Evolutionary conservation across 2,888 invertebrate species (phyloP).

Genomic region (Meliscaeva auricollis): DNA sequence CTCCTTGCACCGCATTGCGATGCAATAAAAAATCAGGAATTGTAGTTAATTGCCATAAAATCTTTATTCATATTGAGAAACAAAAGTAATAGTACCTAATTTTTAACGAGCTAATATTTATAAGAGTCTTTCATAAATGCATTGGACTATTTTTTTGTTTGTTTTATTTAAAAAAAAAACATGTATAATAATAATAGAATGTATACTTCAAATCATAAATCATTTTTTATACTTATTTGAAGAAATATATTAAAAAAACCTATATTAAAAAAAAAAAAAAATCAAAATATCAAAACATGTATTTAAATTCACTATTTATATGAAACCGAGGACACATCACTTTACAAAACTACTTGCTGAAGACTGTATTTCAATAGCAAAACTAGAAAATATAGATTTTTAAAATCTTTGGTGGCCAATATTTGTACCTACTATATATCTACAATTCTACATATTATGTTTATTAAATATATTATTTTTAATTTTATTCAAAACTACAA

Average conservation of each 20-base stretch:
- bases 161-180: too few relatives aligned
- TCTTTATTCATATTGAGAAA: too few relatives aligned
- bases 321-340: conserved; percentile 34
- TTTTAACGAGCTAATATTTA: too few relatives aligned
- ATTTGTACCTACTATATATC: conserved; percentile 71
- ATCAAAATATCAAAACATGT: conserved; percentile 3
- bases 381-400: conserved; percentile 50
- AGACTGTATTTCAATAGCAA: conserved; percentile 65
- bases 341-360: conserved; percentile 35
- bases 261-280: background rate
- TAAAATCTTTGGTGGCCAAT: conserved; percentile 46
- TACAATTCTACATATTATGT: conserved; percentile 11
- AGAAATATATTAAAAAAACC: conserved; percentile 24
- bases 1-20: too few relatives aligned
- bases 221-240: conserved; percentile 70
- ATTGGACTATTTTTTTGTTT: too few relatives aligned
- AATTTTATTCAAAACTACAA: conserved; percentile 23
- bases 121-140: too few relatives aligned
- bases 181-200: too few relatives aligned
- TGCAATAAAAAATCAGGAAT: too few relatives aligned
- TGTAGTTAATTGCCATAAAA: too few relatives aligned
- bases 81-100: too few relatives aligned
- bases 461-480: conserved; percentile 9
- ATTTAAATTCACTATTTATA: conserved; percentile 23
- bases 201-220: too few relatives aligned